Base-by-base conservation (phyloP, 2,113 vertebrate species). In the Ciconia stormi region DNA sequence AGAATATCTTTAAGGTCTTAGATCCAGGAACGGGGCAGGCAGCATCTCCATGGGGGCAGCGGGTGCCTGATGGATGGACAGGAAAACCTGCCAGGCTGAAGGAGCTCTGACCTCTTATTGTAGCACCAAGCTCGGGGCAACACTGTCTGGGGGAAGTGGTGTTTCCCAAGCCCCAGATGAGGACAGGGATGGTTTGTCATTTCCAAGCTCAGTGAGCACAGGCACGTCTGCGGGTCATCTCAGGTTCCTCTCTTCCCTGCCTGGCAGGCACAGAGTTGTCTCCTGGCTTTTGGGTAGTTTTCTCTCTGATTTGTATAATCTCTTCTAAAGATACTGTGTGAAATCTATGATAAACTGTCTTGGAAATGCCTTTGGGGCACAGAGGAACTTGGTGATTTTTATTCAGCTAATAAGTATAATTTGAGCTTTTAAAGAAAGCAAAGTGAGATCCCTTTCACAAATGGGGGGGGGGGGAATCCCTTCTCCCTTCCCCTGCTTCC, bases 1-100 rank as follows among this genome's bases (percentile, higher is more conserved):
- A 61, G 26, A 71, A 7, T 62, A 18, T 47, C 50, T 47, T 12
- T 5, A 61, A 36, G 56, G 30, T 80, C 34, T 56, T 26, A 14
- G 44, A 20, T 23, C 1, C 2, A 27, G 16, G 23, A 47, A 22
- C 1, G 9, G 50, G 21, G 21, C 29, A 55, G 71, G 32, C 53
- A 79, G 66, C 66, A 15, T 29, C 65, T 65, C 55, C 0, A 0
- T 0, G 0, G 7, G 29, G 46, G 16, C 74, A 49, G 63, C 0
- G 0, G 53, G 53, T 44, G 65, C 47, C 65, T 44, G 47, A 27
- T 0, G 9, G 47, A 26, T 9, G 21, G 42, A 32, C 2, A 1
- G 46, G 38, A 46, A 46, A 73, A 66, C 16, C 32, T 61, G 62
- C 79, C 62, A 72, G 62, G 42, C 53, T 58, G 15, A 6, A 59